Evolutionary conservation across 2,797 vertebrate genomes (phyloP).

Genomic region (Tadarida brasiliensis): DNA sequence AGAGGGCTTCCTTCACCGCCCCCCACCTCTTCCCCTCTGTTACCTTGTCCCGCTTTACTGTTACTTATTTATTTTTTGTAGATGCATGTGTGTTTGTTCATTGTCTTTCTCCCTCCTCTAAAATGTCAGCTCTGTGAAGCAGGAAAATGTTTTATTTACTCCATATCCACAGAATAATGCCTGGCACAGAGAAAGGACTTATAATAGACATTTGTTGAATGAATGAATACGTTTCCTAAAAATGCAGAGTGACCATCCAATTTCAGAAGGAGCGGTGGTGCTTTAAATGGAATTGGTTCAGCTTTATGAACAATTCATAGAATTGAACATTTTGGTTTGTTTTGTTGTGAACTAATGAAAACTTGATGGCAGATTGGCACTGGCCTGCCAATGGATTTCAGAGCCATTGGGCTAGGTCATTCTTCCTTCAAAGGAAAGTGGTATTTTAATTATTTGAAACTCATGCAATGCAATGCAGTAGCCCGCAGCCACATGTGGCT

Average conservation of each 20-base stretch:
- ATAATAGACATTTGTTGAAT: background rate
- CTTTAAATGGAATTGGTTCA: conserved; percentile 49
- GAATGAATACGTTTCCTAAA: conserved; percentile 29
- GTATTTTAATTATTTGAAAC: conserved; percentile 51
- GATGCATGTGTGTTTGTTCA: background rate
- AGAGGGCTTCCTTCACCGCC: background rate
- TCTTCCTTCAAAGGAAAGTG: conserved; percentile 28
- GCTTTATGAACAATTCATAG: conserved; percentile 46
- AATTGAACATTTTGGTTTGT: conserved; percentile 20
- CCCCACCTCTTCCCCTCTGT: background rate
- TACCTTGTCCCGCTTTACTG: background rate
- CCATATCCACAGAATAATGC: background rate
- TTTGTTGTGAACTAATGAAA: conserved; percentile 24
- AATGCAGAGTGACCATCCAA: background rate
- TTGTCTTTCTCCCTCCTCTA: background rate
- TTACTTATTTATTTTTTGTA: background rate
- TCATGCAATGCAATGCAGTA: background rate
- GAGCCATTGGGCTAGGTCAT: background rate
- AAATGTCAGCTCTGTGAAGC: background rate
- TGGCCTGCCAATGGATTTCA: conserved; percentile 29
- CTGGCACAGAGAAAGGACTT: conserved; percentile 8
- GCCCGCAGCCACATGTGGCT: background rate
- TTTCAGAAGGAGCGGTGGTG: background rate
- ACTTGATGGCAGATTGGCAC: conserved; percentile 8
- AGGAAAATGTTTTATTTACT: conserved; percentile 47